These are phyloP conservation scores for Nemurella pictetii DNA, from an alignment of 2,888 invertebrate species.

Conservation along the genomic window DNA sequence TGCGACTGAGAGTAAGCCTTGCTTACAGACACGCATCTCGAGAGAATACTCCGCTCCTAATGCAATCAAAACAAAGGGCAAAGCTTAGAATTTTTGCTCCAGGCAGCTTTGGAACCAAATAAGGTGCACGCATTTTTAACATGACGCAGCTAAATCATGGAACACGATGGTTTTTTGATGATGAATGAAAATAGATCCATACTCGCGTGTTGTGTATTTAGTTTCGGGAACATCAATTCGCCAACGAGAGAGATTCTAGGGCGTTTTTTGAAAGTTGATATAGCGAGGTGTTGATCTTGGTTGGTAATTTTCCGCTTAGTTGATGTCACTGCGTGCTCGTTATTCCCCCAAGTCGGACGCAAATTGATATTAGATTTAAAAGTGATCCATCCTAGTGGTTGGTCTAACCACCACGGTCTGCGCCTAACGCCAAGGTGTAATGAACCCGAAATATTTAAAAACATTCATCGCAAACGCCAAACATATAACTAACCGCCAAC, in stretches of 20 bases:
- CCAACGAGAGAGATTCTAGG: not conserved
- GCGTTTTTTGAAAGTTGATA: not conserved
- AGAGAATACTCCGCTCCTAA: not conserved
- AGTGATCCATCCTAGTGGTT: not conserved
- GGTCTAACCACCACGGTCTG: not conserved
- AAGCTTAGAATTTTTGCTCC: not conserved
- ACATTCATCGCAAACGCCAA: not conserved
- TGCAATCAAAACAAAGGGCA: slow-evolving; percentile 17
- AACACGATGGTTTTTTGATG: not conserved
- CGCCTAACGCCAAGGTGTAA: not conserved
- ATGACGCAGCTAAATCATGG: not conserved
- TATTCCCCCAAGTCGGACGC: not conserved
- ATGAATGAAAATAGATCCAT: not conserved
- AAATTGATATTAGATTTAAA: not conserved
- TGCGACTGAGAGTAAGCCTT: not conserved
- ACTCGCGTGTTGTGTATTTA: not conserved
- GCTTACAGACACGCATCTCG: not conserved
- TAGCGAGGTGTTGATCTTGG: not conserved
- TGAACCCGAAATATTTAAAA: not conserved
- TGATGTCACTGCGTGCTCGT: not conserved
- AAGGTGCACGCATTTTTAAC: slow-evolving; percentile 7
- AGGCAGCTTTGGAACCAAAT: not conserved
- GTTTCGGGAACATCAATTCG: not conserved
- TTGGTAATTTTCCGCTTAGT: not conserved
- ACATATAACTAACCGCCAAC: not conserved